Evolutionary conservation across 2,113 vertebrate species (phyloP).

Genomic region (Planiliza haematocheilus): DNA sequence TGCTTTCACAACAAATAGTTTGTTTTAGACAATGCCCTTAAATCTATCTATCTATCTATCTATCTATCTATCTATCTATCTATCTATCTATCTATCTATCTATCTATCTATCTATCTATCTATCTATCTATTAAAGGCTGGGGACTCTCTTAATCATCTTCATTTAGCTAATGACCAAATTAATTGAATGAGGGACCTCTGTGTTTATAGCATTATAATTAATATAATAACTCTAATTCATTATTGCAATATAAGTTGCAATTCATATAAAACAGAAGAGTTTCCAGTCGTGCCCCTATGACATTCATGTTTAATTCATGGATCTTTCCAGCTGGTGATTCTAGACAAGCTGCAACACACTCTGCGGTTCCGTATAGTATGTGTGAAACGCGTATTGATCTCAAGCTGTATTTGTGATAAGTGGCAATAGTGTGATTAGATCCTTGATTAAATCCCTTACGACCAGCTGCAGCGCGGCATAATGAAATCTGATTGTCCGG

Average conservation of each 20-base stretch:
- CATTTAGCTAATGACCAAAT: constrained; percentile 70
- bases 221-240: constrained; percentile 1
- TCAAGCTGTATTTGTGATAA: constrained; percentile 53
- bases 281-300: constrained; percentile 22
- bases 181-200: constrained; percentile 60
- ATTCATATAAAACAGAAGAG: constrained; percentile 48
- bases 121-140: not conserved
- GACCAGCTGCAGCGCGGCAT: constrained; percentile 29
- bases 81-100: too few species aligned
- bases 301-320: constrained; percentile 65
- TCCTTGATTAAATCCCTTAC: constrained; percentile 67
- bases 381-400: constrained; percentile 69
- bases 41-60: not conserved
- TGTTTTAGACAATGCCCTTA: not conserved
- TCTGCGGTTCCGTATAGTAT: constrained; percentile 23
- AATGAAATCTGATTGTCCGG: constrained; percentile 71
- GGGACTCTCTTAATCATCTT: constrained; percentile 41
- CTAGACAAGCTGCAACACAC: constrained; percentile 32
- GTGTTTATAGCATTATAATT: constrained; percentile 49
- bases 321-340: constrained; percentile 25
- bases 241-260: constrained; percentile 52
- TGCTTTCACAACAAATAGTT: not conserved
- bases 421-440: constrained; percentile 57
- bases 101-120: too few species aligned
- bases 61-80: too few species aligned